phyloP scores from a whole-genome alignment of 2,888 invertebrate species.

The Blastobasis lacticolella region DNA sequence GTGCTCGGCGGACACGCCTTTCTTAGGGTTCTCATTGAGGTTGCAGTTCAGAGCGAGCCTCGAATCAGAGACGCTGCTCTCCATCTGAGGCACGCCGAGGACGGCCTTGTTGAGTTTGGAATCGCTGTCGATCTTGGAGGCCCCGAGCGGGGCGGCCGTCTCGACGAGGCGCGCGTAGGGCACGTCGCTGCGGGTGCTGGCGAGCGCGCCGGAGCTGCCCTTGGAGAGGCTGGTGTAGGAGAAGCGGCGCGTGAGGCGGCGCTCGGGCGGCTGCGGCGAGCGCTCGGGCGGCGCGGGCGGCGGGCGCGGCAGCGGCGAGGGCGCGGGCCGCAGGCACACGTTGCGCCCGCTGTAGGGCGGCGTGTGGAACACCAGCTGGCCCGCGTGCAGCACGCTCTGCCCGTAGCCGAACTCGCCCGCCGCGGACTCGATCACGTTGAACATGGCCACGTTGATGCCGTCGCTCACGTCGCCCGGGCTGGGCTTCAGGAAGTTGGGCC shows the following conservation, averaged over 20 bases:
- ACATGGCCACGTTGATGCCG: conserved; percentile 87
- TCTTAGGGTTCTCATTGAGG: conserved; percentile 67
- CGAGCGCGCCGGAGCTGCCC: conserved; percentile 56
- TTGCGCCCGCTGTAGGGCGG: conserved; percentile 89
- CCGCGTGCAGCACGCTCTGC: conserved; percentile 92
- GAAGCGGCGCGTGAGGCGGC: conserved; percentile 56
- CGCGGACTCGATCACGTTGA: conserved; percentile 79
- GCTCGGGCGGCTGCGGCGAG: conserved; percentile 37
- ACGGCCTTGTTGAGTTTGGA: conserved; percentile 77
- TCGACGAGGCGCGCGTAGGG: conserved; percentile 88
- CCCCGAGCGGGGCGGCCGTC: conserved; percentile 70
- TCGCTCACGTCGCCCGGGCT: conserved; percentile 85
- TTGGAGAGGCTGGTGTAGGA: conserved; percentile 66
- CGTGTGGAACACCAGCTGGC: conserved; percentile 91
- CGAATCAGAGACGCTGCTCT: conserved; percentile 90
- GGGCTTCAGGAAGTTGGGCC: conserved; percentile 90
- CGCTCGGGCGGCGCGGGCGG: conserved; percentile 57
- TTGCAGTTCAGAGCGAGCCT: conserved; percentile 87
- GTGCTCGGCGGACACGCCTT: conserved; percentile 37
- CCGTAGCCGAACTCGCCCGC: conserved; percentile 93
- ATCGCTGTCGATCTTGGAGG: conserved; percentile 80
- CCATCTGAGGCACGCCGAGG: conserved; percentile 75
- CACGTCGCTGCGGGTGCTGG: conserved; percentile 77
- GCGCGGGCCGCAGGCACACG: conserved; percentile 82
- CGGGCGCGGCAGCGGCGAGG: conserved; percentile 54